These are phyloP conservation scores for Lagopus leucura DNA, from an alignment of 2,113 vertebrate species.

Conservation along the genomic window DNA sequence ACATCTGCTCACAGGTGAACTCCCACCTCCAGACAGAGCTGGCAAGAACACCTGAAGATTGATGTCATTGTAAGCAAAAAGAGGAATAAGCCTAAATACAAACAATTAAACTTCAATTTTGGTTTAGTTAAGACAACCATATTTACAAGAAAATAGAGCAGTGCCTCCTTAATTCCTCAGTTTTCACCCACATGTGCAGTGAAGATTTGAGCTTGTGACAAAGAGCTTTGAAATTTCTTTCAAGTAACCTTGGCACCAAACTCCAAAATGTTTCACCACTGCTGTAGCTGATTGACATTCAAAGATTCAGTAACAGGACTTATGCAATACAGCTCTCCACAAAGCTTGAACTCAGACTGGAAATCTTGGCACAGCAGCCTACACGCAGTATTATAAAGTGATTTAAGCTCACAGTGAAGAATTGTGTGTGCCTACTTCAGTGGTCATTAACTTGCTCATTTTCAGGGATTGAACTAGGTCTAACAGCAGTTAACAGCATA, in stretches of 20 bases:
- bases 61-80: background rate
- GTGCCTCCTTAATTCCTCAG: background rate
- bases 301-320: background rate
- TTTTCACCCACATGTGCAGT: background rate
- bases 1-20: background rate
- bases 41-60: background rate
- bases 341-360: background rate
- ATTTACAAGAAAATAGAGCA: background rate
- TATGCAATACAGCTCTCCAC: background rate
- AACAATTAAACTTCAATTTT: background rate
- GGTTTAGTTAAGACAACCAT: background rate
- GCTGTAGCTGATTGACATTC: background rate
- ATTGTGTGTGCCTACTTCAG: background rate
- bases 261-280: background rate
- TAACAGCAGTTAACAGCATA: background rate
- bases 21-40: background rate
- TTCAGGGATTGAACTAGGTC: background rate
- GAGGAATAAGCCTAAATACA: background rate
- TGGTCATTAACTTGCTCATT: background rate
- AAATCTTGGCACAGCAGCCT: background rate
- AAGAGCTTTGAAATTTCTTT: background rate
- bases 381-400: background rate
- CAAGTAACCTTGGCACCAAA: background rate
- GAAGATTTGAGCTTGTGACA: background rate
- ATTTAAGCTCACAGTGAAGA: background rate